phyloP scores from a whole-genome alignment of 2,113 vertebrate species.

The Pogona vitticeps region DNA sequence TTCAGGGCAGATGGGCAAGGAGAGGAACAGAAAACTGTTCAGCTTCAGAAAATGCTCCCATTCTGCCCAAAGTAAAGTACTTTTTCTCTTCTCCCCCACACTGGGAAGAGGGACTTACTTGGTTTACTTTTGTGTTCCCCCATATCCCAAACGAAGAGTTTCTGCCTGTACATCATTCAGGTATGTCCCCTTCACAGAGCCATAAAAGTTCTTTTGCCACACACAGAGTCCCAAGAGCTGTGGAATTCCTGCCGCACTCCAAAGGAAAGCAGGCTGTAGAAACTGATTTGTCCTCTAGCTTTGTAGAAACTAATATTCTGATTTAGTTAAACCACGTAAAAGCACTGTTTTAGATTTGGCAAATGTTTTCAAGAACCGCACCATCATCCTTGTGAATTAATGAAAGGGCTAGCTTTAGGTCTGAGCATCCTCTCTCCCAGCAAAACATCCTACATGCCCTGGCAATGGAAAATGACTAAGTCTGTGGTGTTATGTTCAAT shows the following conservation, averaged over 20 bases:
- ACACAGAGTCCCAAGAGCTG: neutral
- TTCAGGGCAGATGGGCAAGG: neutral
- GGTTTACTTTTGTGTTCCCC: constrained; percentile 15
- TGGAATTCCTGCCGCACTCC: neutral
- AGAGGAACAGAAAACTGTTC: neutral
- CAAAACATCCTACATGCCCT: neutral
- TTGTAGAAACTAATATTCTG: neutral
- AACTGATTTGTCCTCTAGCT: neutral
- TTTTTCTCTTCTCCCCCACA: neutral
- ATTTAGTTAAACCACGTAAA: constrained; percentile 32
- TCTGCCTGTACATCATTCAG: neutral
- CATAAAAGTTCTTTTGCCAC: neutral
- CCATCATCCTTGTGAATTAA: accelerated
- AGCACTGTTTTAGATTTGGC: constrained; percentile 27
- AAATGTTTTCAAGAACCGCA: neutral
- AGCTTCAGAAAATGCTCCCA: accelerated
- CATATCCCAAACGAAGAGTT: neutral
- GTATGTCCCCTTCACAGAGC: neutral
- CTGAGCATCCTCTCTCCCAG: neutral
- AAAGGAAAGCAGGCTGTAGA: neutral
- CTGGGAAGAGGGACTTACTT: neutral
- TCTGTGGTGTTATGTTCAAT: no score
- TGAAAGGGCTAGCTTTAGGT: neutral
- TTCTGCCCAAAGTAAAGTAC: neutral
- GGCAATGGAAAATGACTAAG: no score